phyloP scores from a whole-genome alignment of 2,888 invertebrate species.

The Willowsia nigromaculata region DNA sequence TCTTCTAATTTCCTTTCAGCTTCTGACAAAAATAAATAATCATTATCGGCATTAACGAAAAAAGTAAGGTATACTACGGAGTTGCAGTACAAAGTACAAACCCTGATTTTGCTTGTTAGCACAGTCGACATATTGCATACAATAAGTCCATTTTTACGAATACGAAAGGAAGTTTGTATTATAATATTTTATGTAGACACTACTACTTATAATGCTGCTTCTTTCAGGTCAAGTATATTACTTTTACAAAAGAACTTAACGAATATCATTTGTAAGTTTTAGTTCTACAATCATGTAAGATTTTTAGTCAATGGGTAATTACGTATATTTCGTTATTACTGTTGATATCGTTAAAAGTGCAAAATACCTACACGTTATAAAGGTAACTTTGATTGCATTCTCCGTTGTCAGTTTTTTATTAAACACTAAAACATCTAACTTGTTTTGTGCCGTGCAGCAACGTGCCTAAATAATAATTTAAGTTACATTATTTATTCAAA shows the following conservation, averaged over 20 bases:
- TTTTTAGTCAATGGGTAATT: conserved; percentile 29
- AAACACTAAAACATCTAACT: not conserved
- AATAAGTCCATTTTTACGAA: conserved; percentile 56
- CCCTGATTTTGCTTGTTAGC: conserved; percentile 69
- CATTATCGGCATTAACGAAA: conserved; percentile 67
- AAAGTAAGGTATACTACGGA: conserved; percentile 47
- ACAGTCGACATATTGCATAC: conserved; percentile 65
- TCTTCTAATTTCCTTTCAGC: conserved; percentile 50
- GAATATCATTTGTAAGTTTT: not conserved
- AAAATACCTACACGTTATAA: conserved; percentile 44
- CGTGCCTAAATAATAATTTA: conserved; percentile 3
- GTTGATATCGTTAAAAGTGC: conserved; percentile 29
- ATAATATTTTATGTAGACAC: not conserved
- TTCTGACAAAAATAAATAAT: conserved; percentile 71
- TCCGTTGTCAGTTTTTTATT: not conserved
- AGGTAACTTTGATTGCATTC: conserved; percentile 50
- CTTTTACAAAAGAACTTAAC: not conserved
- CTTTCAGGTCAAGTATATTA: conserved; percentile 37
- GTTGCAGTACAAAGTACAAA: conserved; percentile 70
- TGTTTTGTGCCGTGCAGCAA: conserved; percentile 1
- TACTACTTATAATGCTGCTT: conserved; percentile 56
- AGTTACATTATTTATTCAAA: not conserved
- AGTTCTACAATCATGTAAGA: not conserved
- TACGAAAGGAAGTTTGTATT: conserved; percentile 44
- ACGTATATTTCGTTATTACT: conserved; percentile 22